These are phyloP conservation scores for Holcopasites calliopsidis DNA, from an alignment of 1,140 invertebrate species.

Conservation along the genomic window DNA sequence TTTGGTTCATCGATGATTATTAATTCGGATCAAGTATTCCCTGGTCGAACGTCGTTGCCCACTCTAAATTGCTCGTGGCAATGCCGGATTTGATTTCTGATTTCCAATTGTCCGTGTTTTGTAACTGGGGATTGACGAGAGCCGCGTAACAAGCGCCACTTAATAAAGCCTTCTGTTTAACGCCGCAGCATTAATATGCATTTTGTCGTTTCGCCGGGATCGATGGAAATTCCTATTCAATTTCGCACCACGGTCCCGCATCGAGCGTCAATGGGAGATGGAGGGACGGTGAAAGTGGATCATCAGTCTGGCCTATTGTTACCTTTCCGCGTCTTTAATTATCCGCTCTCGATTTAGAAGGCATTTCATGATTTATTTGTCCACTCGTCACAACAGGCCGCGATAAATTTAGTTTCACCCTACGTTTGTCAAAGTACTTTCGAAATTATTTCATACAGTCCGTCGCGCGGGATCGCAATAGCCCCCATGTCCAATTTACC, in stretches of 20 bases:
- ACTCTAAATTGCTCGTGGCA: slow-evolving; percentile 6
- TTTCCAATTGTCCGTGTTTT: slow-evolving; percentile 52
- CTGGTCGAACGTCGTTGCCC: not conserved
- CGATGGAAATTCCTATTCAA: slow-evolving; percentile 36
- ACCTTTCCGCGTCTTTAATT: slow-evolving; percentile 31
- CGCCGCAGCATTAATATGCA: slow-evolving; percentile 41
- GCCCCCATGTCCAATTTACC: too few species aligned
- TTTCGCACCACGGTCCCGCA: not conserved
- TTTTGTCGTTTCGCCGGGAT: slow-evolving; percentile 25
- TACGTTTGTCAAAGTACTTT: not conserved
- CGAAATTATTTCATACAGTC: not conserved
- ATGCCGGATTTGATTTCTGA: slow-evolving; percentile 42
- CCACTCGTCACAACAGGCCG: too few species aligned
- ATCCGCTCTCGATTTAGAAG: slow-evolving; percentile 26
- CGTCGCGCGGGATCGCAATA: not conserved
- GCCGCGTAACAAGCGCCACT: slow-evolving; percentile 42
- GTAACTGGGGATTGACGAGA: slow-evolving; percentile 26
- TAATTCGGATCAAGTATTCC: not conserved
- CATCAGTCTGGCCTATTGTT: slow-evolving; percentile 2
- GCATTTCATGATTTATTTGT: slow-evolving; percentile 28
- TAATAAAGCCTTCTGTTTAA: slow-evolving; percentile 50
- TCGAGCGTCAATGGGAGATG: not conserved
- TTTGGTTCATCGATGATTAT: not conserved
- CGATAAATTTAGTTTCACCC: slow-evolving; percentile 20
- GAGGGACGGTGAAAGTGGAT: slow-evolving; percentile 17